A percentile compares a stretch with the other conserved stretches of the same genome.
Evolutionary conservation across 2,888 invertebrate species (phyloP).

Genomic region (Noctua comes): DNA sequence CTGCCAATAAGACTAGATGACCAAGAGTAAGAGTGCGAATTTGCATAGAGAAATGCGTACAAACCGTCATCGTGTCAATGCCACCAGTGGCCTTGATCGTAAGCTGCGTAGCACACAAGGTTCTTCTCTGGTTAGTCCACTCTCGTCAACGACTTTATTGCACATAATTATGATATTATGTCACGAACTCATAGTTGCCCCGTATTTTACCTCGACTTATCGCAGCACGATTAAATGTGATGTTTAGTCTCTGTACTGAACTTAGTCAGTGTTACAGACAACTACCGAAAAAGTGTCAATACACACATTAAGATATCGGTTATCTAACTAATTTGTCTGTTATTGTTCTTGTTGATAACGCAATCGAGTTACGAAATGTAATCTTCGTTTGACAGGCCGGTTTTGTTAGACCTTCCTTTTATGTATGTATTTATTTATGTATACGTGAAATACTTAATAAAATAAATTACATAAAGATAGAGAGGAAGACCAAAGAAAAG

Average conservation of each 20-base stretch:
- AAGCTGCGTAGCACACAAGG: not conserved
- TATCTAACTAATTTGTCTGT: constrained; percentile 60
- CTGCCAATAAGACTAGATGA: not conserved
- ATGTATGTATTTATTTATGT: not conserved
- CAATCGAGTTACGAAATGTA: constrained; percentile 44
- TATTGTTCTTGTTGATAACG: constrained; percentile 45
- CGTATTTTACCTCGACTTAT: not conserved
- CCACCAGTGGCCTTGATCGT: no score
- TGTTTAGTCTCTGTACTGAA: constrained; percentile 6
- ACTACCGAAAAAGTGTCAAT: constrained; percentile 42
- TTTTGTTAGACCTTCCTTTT: not conserved
- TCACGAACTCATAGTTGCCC: not conserved
- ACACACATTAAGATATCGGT: constrained; percentile 53
- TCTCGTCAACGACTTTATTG: not conserved
- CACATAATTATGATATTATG: no score
- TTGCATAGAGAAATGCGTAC: not conserved
- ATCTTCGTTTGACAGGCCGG: not conserved
- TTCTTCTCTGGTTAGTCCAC: not conserved
- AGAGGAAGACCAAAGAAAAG: no score
- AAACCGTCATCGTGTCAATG: not conserved
- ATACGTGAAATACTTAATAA: not conserved
- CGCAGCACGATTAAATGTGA: not conserved
- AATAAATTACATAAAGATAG: no score
- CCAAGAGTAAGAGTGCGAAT: not conserved
- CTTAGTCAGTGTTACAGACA: constrained; percentile 7